Base-by-base conservation (phyloP, 1,140 invertebrate genomes). In the Chironomus striatipennis region DNA sequence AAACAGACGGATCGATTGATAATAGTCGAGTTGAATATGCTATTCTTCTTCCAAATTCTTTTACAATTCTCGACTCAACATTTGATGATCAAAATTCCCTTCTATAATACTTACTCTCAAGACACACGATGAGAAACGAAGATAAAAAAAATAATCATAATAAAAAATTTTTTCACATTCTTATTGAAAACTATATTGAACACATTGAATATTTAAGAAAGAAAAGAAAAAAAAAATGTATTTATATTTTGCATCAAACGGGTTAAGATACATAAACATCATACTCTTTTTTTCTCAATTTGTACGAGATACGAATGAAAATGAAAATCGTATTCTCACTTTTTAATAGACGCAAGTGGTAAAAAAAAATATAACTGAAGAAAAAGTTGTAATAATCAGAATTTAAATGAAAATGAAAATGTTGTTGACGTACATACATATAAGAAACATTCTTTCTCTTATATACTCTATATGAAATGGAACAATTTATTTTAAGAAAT, bases 31-130 rank as follows among this genome's bases (percentile, higher is more conserved):
- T 74, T 20, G 42, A 74, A 57, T 74, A 74, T 74, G 73, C 73
- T 0, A 42, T 74, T 9, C 15, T 74, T 6, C 73, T 74, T 47
- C 73, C 73, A 18, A 34, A 74, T 57, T 42, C 73, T 8, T 74
- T 74, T 47, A 34, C 73, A 21, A 43, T 74, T 74, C 73, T 74
- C 43, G 73, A 74, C 43, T 74, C 17, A 43, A 74, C 73, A 24
- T 74, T 70, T 21, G 65, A 18, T 20, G 17, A 70, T 20, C 65
- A 70, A 18, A 70, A 20, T 70, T 70, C 65, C 65, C 65, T 70
- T 18, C 65, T 20, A 70, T 21, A 20, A 20, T 9, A 70, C 65
- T 20, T 18, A 70, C 65, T 20, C 47, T n/a, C 47, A 15, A 57
- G 2, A 34, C 24, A 34, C 24, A 5, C 5, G 24, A 34, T 34